A percentile compares a stretch with the other conserved stretches of the same genome.
These are phyloP conservation scores for Megaceryle maxima DNA, from an alignment of 2,113 vertebrate genomes.

Conservation along the genomic window DNA sequence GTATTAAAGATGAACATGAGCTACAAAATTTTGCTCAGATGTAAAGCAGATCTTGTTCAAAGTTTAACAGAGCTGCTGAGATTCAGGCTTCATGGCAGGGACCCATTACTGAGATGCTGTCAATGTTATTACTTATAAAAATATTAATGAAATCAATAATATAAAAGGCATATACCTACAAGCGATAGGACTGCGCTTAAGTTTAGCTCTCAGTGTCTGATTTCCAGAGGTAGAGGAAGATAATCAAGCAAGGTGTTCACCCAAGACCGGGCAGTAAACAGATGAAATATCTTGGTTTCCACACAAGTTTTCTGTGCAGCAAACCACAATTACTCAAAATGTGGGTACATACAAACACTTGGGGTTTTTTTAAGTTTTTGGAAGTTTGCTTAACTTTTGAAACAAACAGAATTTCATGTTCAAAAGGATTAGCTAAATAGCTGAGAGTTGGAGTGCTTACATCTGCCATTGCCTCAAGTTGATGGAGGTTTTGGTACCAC, in stretches of 20 bases:
- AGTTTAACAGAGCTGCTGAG: not conserved
- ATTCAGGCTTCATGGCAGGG: not conserved
- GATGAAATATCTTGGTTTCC: not conserved
- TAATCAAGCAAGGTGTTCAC: not conserved
- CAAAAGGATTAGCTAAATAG: not conserved
- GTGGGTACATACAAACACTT: not conserved
- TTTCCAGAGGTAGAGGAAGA: not conserved
- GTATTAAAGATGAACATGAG: not conserved
- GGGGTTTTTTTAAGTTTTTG: not conserved
- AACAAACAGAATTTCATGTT: not conserved
- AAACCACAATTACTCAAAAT: not conserved
- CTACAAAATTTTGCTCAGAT: not conserved
- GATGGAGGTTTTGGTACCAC: not conserved
- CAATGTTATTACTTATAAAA: not conserved
- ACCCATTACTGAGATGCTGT: not conserved
- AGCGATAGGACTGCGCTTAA: not conserved
- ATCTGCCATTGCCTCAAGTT: not conserved
- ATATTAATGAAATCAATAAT: not conserved
- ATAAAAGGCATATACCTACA: not conserved
- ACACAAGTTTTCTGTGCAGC: not conserved
- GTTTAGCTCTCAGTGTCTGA: not conserved
- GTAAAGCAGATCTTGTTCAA: not conserved
- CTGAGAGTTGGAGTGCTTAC: not conserved
- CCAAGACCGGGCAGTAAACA: not conserved
- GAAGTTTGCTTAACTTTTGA: not conserved